Evolutionary conservation across 2,888 invertebrate genomes (phyloP), one percentile per base, ranked within the genome.

Genomic region (Cosmorhoe ocellata): DNA sequence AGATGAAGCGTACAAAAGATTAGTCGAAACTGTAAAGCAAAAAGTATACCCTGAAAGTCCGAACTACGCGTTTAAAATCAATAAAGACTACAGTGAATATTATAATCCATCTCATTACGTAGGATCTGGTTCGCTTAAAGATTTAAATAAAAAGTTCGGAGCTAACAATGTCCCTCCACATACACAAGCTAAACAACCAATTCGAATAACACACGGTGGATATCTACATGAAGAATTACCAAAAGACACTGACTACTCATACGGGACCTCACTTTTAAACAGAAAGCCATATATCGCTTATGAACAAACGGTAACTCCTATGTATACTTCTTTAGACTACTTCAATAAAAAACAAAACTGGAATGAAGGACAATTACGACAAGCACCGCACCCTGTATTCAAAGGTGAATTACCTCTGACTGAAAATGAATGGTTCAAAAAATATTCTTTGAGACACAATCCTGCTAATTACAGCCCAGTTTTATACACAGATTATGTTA

Each of bases 21-120:
- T 76, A 40, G 63, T 70, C 8, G 73, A 79, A 51, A 77, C 76
- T 38, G 64, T 76, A 27, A 71, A 71, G 61, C 55, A 67, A 26
- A 74, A 76, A 27, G 71, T 78, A 4, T 75, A 81, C 59, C 77
- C 81, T 18, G 33, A 48, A 42, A 71, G 69, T 7, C 64, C 72
- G 18, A 64, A 52, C 27, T 71, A 70, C 39, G 63, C 67, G 57
- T 71, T 67, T 41, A 71, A 69, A 62, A 54, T 61, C 5, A 65
- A 66, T 33, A 60, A 57, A 9, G 66, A 74, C 40, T 69, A 74
- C 42, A 67, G 62, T 36, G 56, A 69, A 51, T 68, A 64, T 43
- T 63, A 63, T 45, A 56, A 40, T 34, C 66, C 67, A 24, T 43
- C 50, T 28, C 47, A 60, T 22, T 55, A 43, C 40, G 58, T 52